phyloP scores from a whole-genome alignment of 2,797 vertebrate genomes.

The Fundulus diaphanus region DNA sequence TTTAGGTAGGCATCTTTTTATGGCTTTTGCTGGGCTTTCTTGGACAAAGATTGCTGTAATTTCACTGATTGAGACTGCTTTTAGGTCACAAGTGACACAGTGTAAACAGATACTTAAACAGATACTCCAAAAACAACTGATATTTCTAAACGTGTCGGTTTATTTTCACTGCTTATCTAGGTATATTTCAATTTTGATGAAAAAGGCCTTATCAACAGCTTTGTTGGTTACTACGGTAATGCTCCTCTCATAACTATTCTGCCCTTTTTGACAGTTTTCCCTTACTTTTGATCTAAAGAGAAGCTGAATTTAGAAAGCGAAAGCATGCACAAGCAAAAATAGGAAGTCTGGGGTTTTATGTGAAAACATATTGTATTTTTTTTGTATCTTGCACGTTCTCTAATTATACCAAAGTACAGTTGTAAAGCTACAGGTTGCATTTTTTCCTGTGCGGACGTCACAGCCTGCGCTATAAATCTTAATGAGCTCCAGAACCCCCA shows the following conservation, averaged over 20 bases:
- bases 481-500: slow-evolving; percentile 60
- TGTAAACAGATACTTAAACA: background rate
- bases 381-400: background rate
- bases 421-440: slow-evolving; percentile 7
- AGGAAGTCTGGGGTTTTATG: background rate
- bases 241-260: background rate
- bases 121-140: background rate
- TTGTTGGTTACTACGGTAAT: background rate
- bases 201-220: background rate
- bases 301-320: background rate
- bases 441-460: slow-evolving; percentile 41
- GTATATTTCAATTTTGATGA: background rate
- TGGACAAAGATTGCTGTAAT: background rate
- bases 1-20: background rate
- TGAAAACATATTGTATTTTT: background rate
- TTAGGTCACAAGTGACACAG: background rate
- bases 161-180: background rate
- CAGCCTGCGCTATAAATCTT: slow-evolving; percentile 71
- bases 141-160: background rate
- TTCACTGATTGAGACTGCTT: background rate
- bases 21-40: background rate
- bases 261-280: background rate
- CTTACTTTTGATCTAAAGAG: background rate
- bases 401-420: background rate
- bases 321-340: background rate